Base-by-base conservation (phyloP, 1,140 invertebrate genomes). In the Lordiphosa clarofinis region DNA sequence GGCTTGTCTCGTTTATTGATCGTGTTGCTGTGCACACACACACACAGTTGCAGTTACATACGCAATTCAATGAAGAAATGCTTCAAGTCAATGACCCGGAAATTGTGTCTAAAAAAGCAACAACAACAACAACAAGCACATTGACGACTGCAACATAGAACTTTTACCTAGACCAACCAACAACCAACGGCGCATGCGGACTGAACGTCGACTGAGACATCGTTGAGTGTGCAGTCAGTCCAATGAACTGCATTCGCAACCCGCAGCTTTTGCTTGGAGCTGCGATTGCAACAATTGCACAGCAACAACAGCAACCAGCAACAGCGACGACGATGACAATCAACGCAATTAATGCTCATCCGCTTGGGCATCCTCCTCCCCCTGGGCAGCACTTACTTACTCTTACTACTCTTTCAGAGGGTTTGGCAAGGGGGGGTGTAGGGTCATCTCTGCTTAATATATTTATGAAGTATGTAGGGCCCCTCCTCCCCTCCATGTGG, bases 61-160 rank as follows among this genome's bases (percentile, higher is more conserved):
- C 82, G 84, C 76, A 87, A 78, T 82, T 87, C 84, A 87, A 87
- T 87, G 84, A 81, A 87, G 76, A 84, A 84, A 84, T 84, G 73
- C 78, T 70, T 53, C 59, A 84, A 84, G 82, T 87, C 82, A 87
- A 87, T 87, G 82, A 87, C 82, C 82, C 82, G 82, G 82, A 87
- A 87, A 87, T 74, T 87, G 82, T 87, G 82, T 87, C 82, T 87
- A 84, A 87, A 86, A 78, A 87, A 71, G 56, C 70, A 81, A 67
- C 60, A 75, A 69, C 81, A 87, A 70, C 56, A 50, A 43, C 38
- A 59, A 40, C 62, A 78, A 61, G 35, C 54, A 59, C 59, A 78
- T 60, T 60, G 52, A 38, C 72, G 59, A 70, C 72, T 81, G 43
- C 57, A 71, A 58, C 73, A 67, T 82, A 63, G 73, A 79, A 79